Percentiles rank a stretch among this genome's conserved stretches.
These are phyloP conservation scores for Aproaerema taeniolella DNA, from an alignment of 2,888 invertebrate species.

Conservation along the genomic window DNA sequence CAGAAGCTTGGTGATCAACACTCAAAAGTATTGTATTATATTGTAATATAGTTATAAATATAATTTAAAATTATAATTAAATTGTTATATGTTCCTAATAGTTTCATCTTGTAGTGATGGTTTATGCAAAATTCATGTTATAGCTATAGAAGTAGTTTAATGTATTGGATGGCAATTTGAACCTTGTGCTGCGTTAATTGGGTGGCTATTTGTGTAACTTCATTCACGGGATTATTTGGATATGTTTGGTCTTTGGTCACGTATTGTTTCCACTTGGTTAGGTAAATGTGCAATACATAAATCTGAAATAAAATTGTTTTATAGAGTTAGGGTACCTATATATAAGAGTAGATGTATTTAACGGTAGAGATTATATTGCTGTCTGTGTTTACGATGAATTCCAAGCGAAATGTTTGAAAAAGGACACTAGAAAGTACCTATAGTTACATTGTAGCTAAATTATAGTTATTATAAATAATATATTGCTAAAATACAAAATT, in stretches of 20 bases:
- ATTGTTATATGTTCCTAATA: constrained; percentile 73
- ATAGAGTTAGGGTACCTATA: constrained; percentile 47
- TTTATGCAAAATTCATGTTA: constrained; percentile 48
- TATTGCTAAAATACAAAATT: constrained; percentile 74
- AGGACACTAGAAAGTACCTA: constrained; percentile 46
- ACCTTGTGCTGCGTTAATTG: constrained; percentile 25
- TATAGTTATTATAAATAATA: constrained; percentile 74
- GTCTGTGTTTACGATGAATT: constrained; percentile 48
- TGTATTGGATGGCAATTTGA: constrained; percentile 29
- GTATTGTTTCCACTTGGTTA: constrained; percentile 26
- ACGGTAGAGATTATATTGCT: constrained; percentile 53
- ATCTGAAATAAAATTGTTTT: constrained; percentile 44
- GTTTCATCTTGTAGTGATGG: constrained; percentile 56
- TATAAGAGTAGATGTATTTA: constrained; percentile 35
- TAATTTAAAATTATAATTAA: constrained; percentile 61
- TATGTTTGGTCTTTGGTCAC: neutral
- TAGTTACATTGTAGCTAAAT: constrained; percentile 65
- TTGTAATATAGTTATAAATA: constrained; percentile 22
- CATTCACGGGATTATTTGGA: neutral
- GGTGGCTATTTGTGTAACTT: constrained; percentile 17
- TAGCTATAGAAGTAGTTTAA: constrained; percentile 33
- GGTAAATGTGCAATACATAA: constrained; percentile 67
- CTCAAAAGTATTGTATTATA: constrained; percentile 17
- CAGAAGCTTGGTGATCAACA: too few relatives aligned
- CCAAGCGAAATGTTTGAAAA: constrained; percentile 30